Conservation (phyloP, 2,797 vertebrate genomes). For the Paratrypauchen microcephalus region DNA sequence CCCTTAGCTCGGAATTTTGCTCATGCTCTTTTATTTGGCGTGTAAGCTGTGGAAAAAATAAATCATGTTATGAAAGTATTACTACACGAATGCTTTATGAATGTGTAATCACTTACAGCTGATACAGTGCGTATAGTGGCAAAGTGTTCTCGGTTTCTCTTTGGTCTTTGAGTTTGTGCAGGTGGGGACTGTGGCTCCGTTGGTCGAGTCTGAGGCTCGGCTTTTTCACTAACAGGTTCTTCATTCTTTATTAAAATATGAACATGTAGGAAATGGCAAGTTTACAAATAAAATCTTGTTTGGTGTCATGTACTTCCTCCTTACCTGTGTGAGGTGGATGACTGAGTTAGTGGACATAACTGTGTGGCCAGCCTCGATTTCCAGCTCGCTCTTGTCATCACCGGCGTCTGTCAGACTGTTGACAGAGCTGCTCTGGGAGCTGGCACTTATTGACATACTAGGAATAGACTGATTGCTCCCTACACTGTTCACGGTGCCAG, state of each 20-base stretch:
- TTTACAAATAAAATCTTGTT: neutral
- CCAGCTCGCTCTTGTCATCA: slow-evolving; percentile 94
- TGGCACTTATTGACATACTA: slow-evolving; percentile 99
- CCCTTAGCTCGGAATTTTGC: slow-evolving; percentile 95
- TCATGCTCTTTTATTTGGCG: slow-evolving; percentile 99
- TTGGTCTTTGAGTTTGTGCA: slow-evolving; percentile 87
- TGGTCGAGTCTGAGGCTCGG: slow-evolving; percentile 82
- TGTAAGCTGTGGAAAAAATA: slow-evolving; percentile 84
- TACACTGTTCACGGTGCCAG: slow-evolving; percentile 96
- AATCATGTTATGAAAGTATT: neutral
- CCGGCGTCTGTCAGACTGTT: slow-evolving; percentile 97
- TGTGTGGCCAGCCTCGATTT: slow-evolving; percentile 95
- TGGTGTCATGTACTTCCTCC: neutral
- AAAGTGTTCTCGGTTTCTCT: slow-evolving; percentile 97
- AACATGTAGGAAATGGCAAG: neutral
- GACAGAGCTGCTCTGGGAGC: slow-evolving; percentile 99
- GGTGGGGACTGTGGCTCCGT: slow-evolving; percentile 89
- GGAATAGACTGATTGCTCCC: slow-evolving; percentile 99
- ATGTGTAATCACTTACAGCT: slow-evolving; percentile 79
- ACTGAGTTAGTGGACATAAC: slow-evolving; percentile 99
- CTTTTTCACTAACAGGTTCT: slow-evolving; percentile 85
- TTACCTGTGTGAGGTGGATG: slow-evolving; percentile 94
- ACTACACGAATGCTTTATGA: neutral
- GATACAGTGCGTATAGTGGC: slow-evolving; percentile 98
- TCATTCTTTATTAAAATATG: slow-evolving; percentile 81